A percentile compares a stretch with the other conserved stretches of the same genome.
Evolutionary conservation across 2,797 vertebrate genomes (phyloP).

Genomic region (Malacoraja senta): DNA sequence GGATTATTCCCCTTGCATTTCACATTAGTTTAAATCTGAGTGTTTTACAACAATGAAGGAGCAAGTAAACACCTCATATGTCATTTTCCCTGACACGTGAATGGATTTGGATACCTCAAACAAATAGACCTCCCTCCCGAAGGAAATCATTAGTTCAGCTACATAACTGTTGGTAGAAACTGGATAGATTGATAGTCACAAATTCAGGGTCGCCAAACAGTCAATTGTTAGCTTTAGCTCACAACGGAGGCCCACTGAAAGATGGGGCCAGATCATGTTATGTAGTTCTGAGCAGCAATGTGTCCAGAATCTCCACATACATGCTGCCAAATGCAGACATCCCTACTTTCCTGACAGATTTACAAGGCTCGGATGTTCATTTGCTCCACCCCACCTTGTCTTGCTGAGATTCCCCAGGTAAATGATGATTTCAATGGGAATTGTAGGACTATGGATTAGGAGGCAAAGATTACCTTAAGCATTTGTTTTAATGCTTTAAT

Average conservation of each 20-base stretch:
- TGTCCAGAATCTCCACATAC: too few species aligned
- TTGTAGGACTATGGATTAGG: too few species aligned
- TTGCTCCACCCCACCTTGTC: too few species aligned
- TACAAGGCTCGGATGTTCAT: too few species aligned
- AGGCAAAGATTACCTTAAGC: too few species aligned
- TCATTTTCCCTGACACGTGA: not conserved
- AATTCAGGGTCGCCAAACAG: not conserved
- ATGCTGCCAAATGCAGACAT: too few species aligned
- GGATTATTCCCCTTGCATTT: not conserved
- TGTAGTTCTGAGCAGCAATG: not conserved
- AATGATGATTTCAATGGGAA: too few species aligned
- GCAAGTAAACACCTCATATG: not conserved
- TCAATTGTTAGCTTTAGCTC: not conserved
- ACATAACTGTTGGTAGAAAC: not conserved
- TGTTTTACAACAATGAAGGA: not conserved
- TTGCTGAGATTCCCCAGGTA: too few species aligned
- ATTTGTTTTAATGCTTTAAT: too few species aligned
- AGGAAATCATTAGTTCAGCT: not conserved
- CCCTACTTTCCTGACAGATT: too few species aligned
- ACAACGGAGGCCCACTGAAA: not conserved
- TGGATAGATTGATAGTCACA: not conserved
- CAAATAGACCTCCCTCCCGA: not conserved
- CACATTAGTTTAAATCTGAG: not conserved
- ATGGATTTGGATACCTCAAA: slow-evolving; percentile 3
- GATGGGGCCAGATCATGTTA: not conserved